Base-by-base conservation (phyloP, 2,888 invertebrate genomes). In the Phragmatobia fuliginosa region DNA sequence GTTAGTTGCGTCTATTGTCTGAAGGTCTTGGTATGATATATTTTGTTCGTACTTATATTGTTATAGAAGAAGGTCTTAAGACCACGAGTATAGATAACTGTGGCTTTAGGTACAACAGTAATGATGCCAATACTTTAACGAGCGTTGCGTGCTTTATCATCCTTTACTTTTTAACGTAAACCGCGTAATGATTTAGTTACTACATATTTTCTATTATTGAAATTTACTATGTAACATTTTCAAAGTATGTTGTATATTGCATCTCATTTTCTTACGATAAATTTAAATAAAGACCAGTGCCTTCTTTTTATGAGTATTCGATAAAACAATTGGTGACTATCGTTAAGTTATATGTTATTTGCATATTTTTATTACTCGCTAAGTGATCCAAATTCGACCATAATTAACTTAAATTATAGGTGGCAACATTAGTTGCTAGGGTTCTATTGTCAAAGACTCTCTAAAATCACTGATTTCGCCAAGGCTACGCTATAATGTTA, bases 121-220 rank as follows among this genome's bases (percentile, higher is more conserved):
- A 83, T 84, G 80, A 83, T 85, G 84, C 85, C 81, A 84, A 83
- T 81, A 85, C 85, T 85, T 90, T 90, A 87, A 91, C 82, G 87
- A 89, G 85, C 84, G 84, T 83, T 90, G 90, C 92, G 92, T 93
- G 93, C 90, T 91, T 87, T 93, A 92, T 93, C 92, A 85, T 85
- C 82, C 82, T 84, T 74, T 78, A 81, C 77, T 77, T 87, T 88
- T 91, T 89, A 89, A 87, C 88, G 83, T 91, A 86, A 90, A 89
- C 86, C 83, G 85, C 84, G 84, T 86, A 87, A 88, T 85, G 83
- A 86, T 87, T 84, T 84, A 81, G 83, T 81, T 78, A 81, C 83
- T 77, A 85, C 79, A 84, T 80, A 82, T 87, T 89, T 89, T 87
- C 83, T 83, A 87, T 84, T 86, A 79, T 76, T 28, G 73, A 82